Base-by-base conservation (phyloP, 2,797 vertebrate species). In the Myotis vivesi region DNA sequence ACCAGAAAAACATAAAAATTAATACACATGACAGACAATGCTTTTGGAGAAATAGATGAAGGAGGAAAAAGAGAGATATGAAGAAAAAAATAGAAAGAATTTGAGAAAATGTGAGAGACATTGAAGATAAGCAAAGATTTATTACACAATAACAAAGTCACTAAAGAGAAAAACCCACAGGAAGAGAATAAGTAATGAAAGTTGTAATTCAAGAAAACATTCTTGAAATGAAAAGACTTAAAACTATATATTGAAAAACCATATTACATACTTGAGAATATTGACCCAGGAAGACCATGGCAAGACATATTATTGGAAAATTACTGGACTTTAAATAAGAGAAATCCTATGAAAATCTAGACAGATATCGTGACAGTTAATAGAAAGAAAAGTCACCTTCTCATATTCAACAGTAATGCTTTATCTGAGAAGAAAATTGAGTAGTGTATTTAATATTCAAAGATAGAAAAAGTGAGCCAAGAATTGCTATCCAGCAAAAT, bases 371-470 rank as follows among this genome's bases (percentile, higher is more conserved):
- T 79, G 46, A 75, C 64, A 71, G 59, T 30, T 30, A 84, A 93
- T 51, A 9, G 57, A 80, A 53, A 77, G 49, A 79, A 89, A 87
- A 88, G 49, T 59, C 8, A 36, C 53, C 8, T 64, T 38, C 10
- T 44, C 17, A 76, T 19, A 38, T 85, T 72, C 17, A 86, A 46
- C 3, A 81, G 8, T 5, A 49, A 25, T 79, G 20, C 1, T 71
- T 91, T 87, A 66, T 55, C 4, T 79, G 23, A 90, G 17, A 93
- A 92, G 17, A 83, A 84, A 82, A 89, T 64, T 33, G 6, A 86
- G 10, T 46, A 44, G 59, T 51, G n/a, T 76, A 57, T 33, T 72
- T 72, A 38, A 83, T 81, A 91, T 75, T 73, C 30, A 51, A 73
- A 76, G 3, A 33, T 44, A 51, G 62, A 64, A 79, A 87, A 94